Percentiles rank a stretch among this genome's conserved stretches.
Evolutionary conservation across 2,888 invertebrate species (phyloP).

Genomic region (Holacanthella duospinosa): DNA sequence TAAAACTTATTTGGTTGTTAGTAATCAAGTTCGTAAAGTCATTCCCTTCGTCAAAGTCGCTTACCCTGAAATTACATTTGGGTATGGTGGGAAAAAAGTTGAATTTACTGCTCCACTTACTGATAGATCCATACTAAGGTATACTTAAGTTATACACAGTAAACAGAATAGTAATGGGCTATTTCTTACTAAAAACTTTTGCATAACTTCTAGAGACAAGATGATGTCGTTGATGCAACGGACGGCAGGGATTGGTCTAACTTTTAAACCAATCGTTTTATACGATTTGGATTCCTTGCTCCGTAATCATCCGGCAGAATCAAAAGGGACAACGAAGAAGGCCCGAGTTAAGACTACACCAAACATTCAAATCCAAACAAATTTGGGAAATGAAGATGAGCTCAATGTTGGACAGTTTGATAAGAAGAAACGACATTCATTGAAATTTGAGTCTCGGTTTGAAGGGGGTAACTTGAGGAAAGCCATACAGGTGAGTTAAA

Average conservation of each 20-base stretch:
- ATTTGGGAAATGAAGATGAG: slow-evolving; percentile 47
- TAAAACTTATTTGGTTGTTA: slow-evolving; percentile 47
- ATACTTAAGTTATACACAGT: neutral
- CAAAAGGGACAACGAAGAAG: neutral
- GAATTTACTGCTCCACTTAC: slow-evolving; percentile 6
- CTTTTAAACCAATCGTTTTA: slow-evolving; percentile 53
- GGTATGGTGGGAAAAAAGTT: slow-evolving; percentile 23
- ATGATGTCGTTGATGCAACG: slow-evolving; percentile 57
- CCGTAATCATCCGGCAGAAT: slow-evolving; percentile 12
- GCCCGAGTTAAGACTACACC: neutral
- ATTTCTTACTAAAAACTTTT: slow-evolving; percentile 22
- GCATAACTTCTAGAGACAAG: slow-evolving; percentile 45
- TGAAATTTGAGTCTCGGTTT: slow-evolving; percentile 72
- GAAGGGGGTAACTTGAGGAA: slow-evolving; percentile 75
- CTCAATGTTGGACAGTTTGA: slow-evolving; percentile 44
- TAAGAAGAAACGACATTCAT: slow-evolving; percentile 43
- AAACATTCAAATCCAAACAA: neutral
- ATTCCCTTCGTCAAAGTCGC: slow-evolving; percentile 62
- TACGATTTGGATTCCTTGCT: slow-evolving; percentile 56
- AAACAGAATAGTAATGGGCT: neutral
- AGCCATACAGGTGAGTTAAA: slow-evolving; percentile 56
- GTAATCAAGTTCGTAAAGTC: slow-evolving; percentile 52
- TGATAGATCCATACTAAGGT: slow-evolving; percentile 15
- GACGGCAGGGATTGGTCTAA: slow-evolving; percentile 50
- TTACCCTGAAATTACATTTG: slow-evolving; percentile 61